A percentile compares a stretch with the other conserved stretches of the same genome.
Evolutionary conservation across 2,797 vertebrate species (phyloP).

Genomic region (Typhlichthys subterraneus): DNA sequence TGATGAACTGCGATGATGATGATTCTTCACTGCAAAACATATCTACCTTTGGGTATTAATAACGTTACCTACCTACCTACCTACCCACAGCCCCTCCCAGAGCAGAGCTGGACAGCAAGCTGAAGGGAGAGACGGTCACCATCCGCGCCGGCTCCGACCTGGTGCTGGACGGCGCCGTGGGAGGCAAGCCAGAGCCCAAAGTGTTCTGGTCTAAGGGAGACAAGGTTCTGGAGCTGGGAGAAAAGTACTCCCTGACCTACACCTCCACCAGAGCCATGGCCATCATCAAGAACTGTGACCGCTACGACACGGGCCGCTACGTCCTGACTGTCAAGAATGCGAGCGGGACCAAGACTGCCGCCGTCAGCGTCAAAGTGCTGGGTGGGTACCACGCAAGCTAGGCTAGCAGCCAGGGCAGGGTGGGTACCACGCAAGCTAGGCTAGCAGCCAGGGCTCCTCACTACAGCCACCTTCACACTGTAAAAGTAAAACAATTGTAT

Average conservation of each 20-base stretch:
- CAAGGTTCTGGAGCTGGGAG: constrained; percentile 90
- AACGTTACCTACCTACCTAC: too few species aligned
- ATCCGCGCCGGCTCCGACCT: constrained; percentile 92
- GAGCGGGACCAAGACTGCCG: constrained; percentile 88
- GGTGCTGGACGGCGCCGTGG: constrained; percentile 92
- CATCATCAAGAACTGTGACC: constrained; percentile 94
- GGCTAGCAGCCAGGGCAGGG: too few species aligned
- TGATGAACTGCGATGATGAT: too few species aligned
- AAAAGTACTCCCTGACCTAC: constrained; percentile 96
- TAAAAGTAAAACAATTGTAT: too few species aligned
- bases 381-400: constrained; percentile 75
- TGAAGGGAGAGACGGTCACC: constrained; percentile 87
- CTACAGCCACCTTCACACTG: too few species aligned
- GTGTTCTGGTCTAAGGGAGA: constrained; percentile 97
- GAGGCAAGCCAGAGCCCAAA: constrained; percentile 98
- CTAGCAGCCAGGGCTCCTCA: too few species aligned
- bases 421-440: background rate
- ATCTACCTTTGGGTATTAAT: too few species aligned
- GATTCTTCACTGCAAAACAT: too few species aligned
- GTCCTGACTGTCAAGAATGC: constrained; percentile 92
- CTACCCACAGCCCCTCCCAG: constrained; percentile 87
- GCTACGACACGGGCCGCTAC: constrained; percentile 92
- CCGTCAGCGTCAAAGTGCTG: constrained; percentile 94
- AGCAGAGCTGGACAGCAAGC: constrained; percentile 91
- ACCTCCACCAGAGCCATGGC: constrained; percentile 92